These are phyloP conservation scores for Puntigrus tetrazona DNA, from an alignment of 2,113 vertebrate species.

Conservation along the genomic window DNA sequence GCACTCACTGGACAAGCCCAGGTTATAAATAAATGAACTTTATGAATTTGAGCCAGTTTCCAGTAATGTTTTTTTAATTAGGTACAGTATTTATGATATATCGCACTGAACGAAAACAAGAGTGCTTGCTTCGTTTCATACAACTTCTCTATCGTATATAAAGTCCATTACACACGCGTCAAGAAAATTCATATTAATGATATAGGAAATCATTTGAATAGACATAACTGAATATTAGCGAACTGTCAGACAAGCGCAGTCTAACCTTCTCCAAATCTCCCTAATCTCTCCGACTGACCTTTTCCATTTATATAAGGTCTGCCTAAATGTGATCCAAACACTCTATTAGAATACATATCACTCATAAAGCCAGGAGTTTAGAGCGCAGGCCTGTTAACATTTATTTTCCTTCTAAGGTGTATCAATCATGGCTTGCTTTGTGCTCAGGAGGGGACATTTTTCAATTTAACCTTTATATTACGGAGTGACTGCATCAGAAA, in stretches of 20 bases:
- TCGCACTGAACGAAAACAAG: background rate
- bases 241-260: slow-evolving; percentile 42
- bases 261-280: slow-evolving; percentile 54
- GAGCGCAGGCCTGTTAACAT: slow-evolving; percentile 74
- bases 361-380: slow-evolving; percentile 61
- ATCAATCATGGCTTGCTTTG: slow-evolving; percentile 89
- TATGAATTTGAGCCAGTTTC: background rate
- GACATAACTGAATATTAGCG: slow-evolving; percentile 57
- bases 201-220: slow-evolving; percentile 33
- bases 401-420: slow-evolving; percentile 80
- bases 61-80: background rate
- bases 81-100: background rate
- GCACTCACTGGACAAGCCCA: background rate
- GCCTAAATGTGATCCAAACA: slow-evolving; percentile 70
- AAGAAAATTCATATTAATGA: slow-evolving; percentile 1
- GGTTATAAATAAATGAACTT: background rate
- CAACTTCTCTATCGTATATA: background rate
- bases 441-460: slow-evolving; percentile 87
- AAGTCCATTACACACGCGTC: background rate
- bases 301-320: slow-evolving; percentile 70
- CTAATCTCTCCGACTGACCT: slow-evolving; percentile 73
- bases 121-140: background rate
- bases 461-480: slow-evolving; percentile 89
- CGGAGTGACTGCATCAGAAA: slow-evolving; percentile 80
- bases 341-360: slow-evolving; percentile 66